phyloP scores from a whole-genome alignment of 2,797 vertebrate species.

The Apogon talboti region DNA sequence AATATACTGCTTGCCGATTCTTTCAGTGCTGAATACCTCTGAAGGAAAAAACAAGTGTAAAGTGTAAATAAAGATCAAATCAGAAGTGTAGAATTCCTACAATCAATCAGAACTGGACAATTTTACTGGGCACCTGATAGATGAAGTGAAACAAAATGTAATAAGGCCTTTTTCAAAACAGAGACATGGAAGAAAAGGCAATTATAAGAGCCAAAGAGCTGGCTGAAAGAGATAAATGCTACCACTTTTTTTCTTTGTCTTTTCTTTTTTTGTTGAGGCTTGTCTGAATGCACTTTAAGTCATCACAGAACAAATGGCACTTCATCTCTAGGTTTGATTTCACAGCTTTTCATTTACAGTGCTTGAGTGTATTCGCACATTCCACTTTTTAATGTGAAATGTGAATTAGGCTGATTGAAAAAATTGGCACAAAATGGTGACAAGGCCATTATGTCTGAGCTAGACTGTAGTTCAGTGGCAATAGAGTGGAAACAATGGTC shows the following conservation, averaged over 20 bases:
- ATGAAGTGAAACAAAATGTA: conserved; percentile 13
- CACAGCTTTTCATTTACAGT: conserved; percentile 76
- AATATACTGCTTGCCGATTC: conserved; percentile 47
- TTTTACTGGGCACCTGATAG: conserved; percentile 30
- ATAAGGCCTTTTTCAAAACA: conserved; percentile 16
- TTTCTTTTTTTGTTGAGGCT: conserved; percentile 51
- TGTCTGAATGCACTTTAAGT: conserved; percentile 65
- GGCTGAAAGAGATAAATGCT: conserved; percentile 43
- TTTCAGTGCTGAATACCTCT: conserved; percentile 55
- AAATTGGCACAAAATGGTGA: conserved; percentile 84
- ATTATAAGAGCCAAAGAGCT: conserved; percentile 28
- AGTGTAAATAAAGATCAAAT: conserved; percentile 25
- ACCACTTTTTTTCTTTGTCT: conserved; percentile 9
- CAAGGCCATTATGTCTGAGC: conserved; percentile 83
- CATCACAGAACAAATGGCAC: conserved; percentile 75
- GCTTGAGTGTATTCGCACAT: conserved; percentile 69
- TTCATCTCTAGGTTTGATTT: conserved; percentile 72
- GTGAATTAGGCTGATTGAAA: conserved; percentile 69
- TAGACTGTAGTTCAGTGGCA: conserved; percentile 62
- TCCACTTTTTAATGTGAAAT: conserved; percentile 73
- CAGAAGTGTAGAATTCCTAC: conserved; percentile 9
- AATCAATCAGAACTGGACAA: conserved; percentile 16
- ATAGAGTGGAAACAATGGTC: conserved; percentile 42
- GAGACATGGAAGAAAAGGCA: conserved; percentile 27
- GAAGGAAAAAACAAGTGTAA: conserved; percentile 25